phyloP scores from a whole-genome alignment of 2,113 vertebrate species.

The Osmerus eperlanus region DNA sequence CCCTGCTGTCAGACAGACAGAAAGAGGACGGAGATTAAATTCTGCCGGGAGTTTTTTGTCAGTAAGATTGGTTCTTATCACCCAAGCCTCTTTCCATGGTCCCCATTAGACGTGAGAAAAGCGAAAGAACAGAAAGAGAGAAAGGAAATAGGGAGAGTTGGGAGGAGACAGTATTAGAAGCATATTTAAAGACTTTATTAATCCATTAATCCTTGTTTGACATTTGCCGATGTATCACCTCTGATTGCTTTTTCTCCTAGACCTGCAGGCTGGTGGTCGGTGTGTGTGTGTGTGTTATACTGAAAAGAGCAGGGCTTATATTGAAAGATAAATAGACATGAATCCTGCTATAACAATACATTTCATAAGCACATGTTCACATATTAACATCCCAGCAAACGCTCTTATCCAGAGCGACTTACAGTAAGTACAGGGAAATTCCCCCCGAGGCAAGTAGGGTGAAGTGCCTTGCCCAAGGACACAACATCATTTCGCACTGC shows the following conservation, averaged over 20 bases:
- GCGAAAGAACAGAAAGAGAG: slow-evolving; percentile 34
- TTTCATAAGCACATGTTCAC: slow-evolving; percentile 2
- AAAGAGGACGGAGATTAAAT: slow-evolving; percentile 74
- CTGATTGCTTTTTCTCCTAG: slow-evolving; percentile 58
- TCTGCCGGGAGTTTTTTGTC: slow-evolving; percentile 71
- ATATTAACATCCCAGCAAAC: slow-evolving; percentile 22
- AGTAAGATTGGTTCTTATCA: slow-evolving; percentile 73
- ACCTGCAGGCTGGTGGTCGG: slow-evolving; percentile 36
- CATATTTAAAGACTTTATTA: slow-evolving; percentile 73
- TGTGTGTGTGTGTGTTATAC: background rate
- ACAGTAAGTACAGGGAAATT: no score
- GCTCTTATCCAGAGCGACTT: no score
- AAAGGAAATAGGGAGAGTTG: slow-evolving; percentile 31
- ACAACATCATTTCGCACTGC: no score
- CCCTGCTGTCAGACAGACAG: slow-evolving; percentile 66
- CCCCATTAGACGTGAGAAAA: slow-evolving; percentile 59
- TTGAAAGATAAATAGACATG: background rate
- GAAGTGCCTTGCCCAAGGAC: no score
- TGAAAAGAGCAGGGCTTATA: background rate
- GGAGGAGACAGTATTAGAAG: slow-evolving; percentile 53
- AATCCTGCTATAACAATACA: background rate
- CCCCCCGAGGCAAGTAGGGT: no score
- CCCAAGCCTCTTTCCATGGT: slow-evolving; percentile 61
- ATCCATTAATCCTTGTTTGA: slow-evolving; percentile 76
- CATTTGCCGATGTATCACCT: slow-evolving; percentile 69